Conservation (phyloP, 2,113 vertebrate genomes). For the Stictonetta naevosa region DNA sequence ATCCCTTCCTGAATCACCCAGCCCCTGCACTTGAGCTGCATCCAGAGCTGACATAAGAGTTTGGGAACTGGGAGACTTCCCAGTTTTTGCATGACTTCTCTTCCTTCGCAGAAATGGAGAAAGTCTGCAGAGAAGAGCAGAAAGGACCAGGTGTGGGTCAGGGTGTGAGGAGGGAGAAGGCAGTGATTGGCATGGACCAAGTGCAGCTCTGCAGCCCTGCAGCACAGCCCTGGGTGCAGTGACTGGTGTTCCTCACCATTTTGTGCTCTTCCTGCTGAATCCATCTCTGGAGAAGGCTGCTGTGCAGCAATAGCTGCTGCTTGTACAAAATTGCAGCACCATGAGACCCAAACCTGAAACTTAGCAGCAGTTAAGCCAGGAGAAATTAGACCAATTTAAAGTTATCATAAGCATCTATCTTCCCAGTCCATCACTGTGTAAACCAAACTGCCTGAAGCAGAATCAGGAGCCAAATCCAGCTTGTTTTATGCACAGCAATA, state of each 20-base stretch:
- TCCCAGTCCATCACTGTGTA: not conserved
- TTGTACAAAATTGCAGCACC: not conserved
- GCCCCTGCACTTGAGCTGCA: not conserved
- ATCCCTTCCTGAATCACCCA: no score
- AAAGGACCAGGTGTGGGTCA: not conserved
- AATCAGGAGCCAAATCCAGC: not conserved
- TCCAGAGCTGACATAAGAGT: not conserved
- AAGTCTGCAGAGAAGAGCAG: not conserved
- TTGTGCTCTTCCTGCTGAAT: not conserved
- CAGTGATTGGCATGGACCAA: not conserved
- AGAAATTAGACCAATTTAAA: not conserved
- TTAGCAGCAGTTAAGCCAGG: not conserved
- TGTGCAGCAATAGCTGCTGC: not conserved
- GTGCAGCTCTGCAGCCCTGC: no score
- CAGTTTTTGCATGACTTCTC: not conserved
- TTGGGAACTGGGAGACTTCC: not conserved
- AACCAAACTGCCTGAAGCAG: not conserved
- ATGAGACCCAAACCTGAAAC: not conserved
- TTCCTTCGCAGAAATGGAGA: not conserved
- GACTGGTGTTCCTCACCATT: no score
- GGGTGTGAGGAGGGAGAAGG: not conserved
- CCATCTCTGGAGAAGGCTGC: not conserved
- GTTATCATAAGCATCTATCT: not conserved
- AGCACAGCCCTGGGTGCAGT: no score
- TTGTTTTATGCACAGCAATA: not conserved